Conservation (phyloP, 2,888 invertebrate genomes). For the Hirudinaria manillensis region DNA sequence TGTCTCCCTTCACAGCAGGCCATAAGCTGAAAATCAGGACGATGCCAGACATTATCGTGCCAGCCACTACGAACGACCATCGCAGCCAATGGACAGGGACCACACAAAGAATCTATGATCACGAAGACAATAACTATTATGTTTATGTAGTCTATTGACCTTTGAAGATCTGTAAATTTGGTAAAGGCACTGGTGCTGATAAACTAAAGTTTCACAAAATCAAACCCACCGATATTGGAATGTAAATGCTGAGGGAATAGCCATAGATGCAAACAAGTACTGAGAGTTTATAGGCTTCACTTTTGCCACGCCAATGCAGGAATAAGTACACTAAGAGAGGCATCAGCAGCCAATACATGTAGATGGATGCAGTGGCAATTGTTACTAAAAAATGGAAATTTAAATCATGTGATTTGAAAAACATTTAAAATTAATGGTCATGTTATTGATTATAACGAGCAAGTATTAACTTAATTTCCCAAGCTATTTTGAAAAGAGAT, state of each 20-base stretch:
- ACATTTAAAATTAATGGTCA: neutral
- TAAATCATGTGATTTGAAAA: neutral
- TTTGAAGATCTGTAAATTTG: too few relatives aligned
- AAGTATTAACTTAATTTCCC: too few relatives aligned
- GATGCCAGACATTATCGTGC: conserved; percentile 75
- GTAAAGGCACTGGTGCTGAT: neutral
- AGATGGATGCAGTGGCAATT: conserved; percentile 81
- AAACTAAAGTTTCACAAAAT: neutral
- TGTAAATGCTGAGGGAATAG: conserved; percentile 85
- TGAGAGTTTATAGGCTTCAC: conserved; percentile 61
- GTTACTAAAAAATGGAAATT: conserved; percentile 63
- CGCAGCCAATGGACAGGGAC: conserved; percentile 72
- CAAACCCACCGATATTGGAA: conserved; percentile 71
- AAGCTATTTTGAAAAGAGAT: too few relatives aligned
- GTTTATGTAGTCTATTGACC: too few relatives aligned
- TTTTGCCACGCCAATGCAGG: conserved; percentile 70
- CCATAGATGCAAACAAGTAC: conserved; percentile 90
- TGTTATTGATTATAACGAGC: neutral
- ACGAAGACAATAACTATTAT: too few relatives aligned
- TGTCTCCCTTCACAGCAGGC: conserved; percentile 64
- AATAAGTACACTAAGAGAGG: conserved; percentile 78
- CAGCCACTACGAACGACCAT: conserved; percentile 77
- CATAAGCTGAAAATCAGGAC: conserved; percentile 76
- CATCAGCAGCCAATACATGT: conserved; percentile 78
- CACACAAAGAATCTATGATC: conserved; percentile 70